Percentiles rank a stretch among this genome's conserved stretches.
phyloP scores from a whole-genome alignment of 2,888 invertebrate genomes.

The Cheilosia variabilis region DNA sequence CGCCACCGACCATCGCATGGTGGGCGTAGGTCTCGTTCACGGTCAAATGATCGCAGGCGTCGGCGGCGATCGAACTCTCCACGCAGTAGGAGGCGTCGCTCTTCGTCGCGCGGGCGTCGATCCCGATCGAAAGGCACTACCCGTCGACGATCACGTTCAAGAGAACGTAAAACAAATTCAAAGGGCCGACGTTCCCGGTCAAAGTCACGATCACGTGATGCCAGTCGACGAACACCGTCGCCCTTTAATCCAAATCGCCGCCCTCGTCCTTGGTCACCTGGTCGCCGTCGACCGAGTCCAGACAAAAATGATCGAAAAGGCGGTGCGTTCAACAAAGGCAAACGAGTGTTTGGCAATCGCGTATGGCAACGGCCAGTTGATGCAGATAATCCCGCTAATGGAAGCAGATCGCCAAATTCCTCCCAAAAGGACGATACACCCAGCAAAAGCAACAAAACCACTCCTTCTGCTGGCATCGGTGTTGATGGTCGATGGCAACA shows the following conservation, averaged over 20 bases:
- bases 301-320: constrained; percentile 82
- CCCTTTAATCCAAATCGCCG: constrained; percentile 86
- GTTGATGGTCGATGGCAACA: constrained; percentile 84
- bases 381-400: neutral
- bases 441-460: neutral
- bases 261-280: constrained; percentile 78
- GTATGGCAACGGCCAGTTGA: constrained; percentile 76
- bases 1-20: constrained; percentile 77
- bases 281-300: constrained; percentile 83
- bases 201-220: constrained; percentile 77
- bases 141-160: constrained; percentile 84
- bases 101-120: constrained; percentile 60
- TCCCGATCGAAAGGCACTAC: constrained; percentile 16
- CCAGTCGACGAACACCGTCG: constrained; percentile 83
- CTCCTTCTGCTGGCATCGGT: constrained; percentile 5
- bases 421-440: constrained; percentile 9
- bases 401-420: constrained; percentile 6
- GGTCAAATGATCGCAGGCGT: constrained; percentile 36
- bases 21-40: constrained; percentile 65
- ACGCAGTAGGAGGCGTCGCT: constrained; percentile 65
- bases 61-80: constrained; percentile 63
- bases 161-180: constrained; percentile 81
- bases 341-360: constrained; percentile 77
- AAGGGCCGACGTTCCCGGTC: neutral
- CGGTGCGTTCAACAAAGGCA: constrained; percentile 30